Evolutionary conservation across 30 jellyfish, hydroid and myxozoan species (phyloP).

Genomic region (Cassiopea andromeda): DNA sequence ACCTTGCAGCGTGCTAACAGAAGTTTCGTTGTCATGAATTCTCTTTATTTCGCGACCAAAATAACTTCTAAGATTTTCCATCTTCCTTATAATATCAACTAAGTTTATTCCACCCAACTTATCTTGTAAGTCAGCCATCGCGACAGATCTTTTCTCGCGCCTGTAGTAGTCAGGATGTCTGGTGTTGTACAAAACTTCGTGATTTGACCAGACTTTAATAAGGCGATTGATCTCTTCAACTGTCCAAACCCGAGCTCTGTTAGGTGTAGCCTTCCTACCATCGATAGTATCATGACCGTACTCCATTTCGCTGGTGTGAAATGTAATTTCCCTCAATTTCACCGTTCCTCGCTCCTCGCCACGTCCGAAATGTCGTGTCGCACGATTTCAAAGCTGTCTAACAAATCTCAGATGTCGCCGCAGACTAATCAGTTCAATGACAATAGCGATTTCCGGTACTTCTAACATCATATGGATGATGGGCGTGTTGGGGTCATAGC

Average conservation of each 20-base stretch:
- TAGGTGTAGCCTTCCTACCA: slow-evolving; percentile 48
- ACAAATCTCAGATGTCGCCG: slow-evolving; percentile 73
- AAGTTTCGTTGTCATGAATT: slow-evolving; percentile 29
- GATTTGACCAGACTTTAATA: slow-evolving; percentile 76
- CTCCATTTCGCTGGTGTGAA: slow-evolving; percentile 1
- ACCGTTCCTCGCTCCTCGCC: not conserved
- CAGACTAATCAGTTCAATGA: slow-evolving; percentile 46
- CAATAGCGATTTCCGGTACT: slow-evolving; percentile 42
- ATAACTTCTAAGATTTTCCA: slow-evolving; percentile 75
- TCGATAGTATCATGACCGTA: slow-evolving; percentile 21
- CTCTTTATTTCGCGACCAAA: slow-evolving; percentile 71
- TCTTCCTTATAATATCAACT: slow-evolving; percentile 66
- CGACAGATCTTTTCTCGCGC: slow-evolving; percentile 67
- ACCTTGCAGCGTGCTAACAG: slow-evolving; percentile 36
- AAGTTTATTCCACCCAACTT: slow-evolving; percentile 36
- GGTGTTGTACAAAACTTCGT: slow-evolving; percentile 68
- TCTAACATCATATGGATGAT: not conserved
- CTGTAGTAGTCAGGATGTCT: slow-evolving; percentile 75
- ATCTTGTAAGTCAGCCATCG: slow-evolving; percentile 57
- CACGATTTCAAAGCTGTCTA: slow-evolving; percentile 53
- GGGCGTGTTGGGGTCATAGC: not conserved
- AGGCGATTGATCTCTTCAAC: slow-evolving; percentile 61
- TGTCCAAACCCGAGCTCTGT: slow-evolving; percentile 70
- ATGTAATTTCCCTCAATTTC: not conserved
- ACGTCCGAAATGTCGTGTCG: slow-evolving; percentile 49